Percentiles rank a stretch among this genome's conserved stretches.
Evolutionary conservation across 2,888 invertebrate species (phyloP).

Genomic region (Schizaphis graminum): DNA sequence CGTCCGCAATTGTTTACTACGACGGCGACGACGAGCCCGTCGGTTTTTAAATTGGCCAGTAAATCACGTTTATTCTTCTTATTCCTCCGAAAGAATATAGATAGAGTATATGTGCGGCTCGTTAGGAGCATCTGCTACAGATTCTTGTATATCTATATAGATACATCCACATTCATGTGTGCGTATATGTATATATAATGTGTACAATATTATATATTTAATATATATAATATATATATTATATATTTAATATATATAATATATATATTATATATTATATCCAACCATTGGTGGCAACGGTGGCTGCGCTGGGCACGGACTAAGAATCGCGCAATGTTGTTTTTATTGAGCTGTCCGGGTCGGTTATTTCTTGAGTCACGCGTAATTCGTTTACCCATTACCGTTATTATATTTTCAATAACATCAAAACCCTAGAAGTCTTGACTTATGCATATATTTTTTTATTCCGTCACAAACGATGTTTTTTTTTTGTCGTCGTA

Average conservation of each 20-base stretch:
- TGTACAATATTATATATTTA: background rate
- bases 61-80: constrained; percentile 64
- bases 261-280: background rate
- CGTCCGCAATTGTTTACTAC: constrained; percentile 51
- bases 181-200: background rate
- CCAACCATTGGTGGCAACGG: background rate
- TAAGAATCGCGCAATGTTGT: constrained; percentile 59
- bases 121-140: constrained; percentile 60
- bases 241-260: too few species aligned
- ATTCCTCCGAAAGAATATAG: background rate
- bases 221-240: constrained; percentile 10
- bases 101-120: constrained; percentile 46
- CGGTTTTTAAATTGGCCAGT: constrained; percentile 63
- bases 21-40: constrained; percentile 53
- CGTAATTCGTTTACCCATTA: constrained; percentile 55
- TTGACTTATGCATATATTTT: background rate
- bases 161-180: background rate
- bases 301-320: background rate
- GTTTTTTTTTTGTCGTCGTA: background rate
- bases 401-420: constrained; percentile 52
- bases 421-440: constrained; percentile 9
- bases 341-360: constrained; percentile 61
- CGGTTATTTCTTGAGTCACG: constrained; percentile 50
- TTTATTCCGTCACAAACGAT: background rate
- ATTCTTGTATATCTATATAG: constrained; percentile 21